Evolutionary conservation across 1,140 invertebrate genomes (phyloP).

Genomic region (Laupala kohalensis): DNA sequence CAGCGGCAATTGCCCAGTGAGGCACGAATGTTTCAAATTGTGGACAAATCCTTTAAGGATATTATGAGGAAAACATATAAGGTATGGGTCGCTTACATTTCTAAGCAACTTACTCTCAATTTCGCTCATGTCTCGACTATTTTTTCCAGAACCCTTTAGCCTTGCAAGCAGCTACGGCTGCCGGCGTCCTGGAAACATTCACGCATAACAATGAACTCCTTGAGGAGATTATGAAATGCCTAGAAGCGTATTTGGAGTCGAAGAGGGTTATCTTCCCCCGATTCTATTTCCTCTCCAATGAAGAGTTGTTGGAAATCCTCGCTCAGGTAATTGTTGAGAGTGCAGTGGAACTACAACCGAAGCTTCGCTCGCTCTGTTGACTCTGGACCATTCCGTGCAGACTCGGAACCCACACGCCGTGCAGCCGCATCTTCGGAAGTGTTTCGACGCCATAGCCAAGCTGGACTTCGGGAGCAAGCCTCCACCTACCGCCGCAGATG

Average conservation of each 20-base stretch:
- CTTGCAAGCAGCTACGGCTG: conserved; percentile 48
- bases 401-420: conserved; percentile 75
- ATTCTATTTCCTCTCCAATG: conserved; percentile 90
- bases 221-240: conserved; percentile 67
- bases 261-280: conserved; percentile 82
- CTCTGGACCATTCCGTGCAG: conserved; percentile 31
- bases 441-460: conserved; percentile 71
- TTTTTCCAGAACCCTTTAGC: conserved; percentile 46
- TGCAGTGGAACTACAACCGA: too few species aligned
- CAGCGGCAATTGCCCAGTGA: conserved; percentile 74
- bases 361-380: too few species aligned
- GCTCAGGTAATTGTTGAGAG: conserved; percentile 45
- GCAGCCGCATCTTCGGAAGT: conserved; percentile 77
- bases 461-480: conserved; percentile 53
- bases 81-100: conserved; percentile 25
- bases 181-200: conserved; percentile 53
- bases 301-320: conserved; percentile 83
- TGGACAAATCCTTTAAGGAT: conserved; percentile 78
- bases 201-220: conserved; percentile 61
- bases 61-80: conserved; percentile 60
- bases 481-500: conserved; percentile 17
- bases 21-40: conserved; percentile 65
- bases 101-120: not conserved
- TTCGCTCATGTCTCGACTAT: too few species aligned
- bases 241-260: conserved; percentile 70